Evolutionary conservation across 2,888 invertebrate genomes (phyloP).

Genomic region (Tortrix viridana): DNA sequence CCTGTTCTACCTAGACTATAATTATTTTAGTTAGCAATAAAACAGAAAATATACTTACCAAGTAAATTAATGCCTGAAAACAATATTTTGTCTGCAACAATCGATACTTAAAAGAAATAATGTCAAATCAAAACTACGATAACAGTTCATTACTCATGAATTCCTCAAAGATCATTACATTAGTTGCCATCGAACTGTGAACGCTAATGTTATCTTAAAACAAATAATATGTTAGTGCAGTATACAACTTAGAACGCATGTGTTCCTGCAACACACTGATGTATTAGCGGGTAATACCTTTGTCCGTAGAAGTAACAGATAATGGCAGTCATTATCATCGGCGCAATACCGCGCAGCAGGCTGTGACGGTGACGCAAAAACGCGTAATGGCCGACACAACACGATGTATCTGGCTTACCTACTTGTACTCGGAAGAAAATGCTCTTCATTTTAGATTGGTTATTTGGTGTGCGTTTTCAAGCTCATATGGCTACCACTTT

Average conservation of each 20-base stretch:
- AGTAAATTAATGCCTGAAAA: too few relatives aligned
- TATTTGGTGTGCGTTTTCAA: background rate
- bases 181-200: background rate
- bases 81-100: background rate
- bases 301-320: conserved; percentile 36
- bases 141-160: background rate
- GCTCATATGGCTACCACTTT: background rate
- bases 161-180: conserved; percentile 2
- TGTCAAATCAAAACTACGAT: background rate
- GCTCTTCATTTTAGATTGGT: background rate
- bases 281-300: conserved; percentile 24
- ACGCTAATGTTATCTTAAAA: background rate
- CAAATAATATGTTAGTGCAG: conserved; percentile 14
- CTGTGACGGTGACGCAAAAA: conserved; percentile 52
- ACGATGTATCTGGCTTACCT: conserved; percentile 26
- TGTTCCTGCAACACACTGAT: conserved; percentile 16
- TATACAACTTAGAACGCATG: conserved; percentile 18
- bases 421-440: background rate
- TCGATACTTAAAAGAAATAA: background rate
- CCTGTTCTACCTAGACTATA: too few relatives aligned
- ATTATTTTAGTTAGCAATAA: too few relatives aligned
- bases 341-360: conserved; percentile 43
- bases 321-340: conserved; percentile 44
- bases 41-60: too few relatives aligned
- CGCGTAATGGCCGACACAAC: conserved; percentile 44